Conservation (phyloP, 2,888 invertebrate genomes). For the Scelioninae gen. 1 region DNA sequence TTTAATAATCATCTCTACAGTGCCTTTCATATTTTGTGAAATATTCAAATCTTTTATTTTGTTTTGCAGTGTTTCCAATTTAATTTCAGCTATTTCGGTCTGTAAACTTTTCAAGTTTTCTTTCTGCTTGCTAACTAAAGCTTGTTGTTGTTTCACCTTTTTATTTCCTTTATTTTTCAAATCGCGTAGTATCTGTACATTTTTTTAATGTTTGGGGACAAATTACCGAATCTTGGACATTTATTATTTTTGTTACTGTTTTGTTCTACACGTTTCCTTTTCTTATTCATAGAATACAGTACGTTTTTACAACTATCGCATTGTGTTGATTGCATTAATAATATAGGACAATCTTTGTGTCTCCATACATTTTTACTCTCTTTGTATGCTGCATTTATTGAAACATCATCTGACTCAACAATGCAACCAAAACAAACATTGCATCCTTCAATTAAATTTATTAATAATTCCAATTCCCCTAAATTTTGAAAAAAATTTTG, state of each 20-base stretch:
- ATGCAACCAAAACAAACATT: conserved; percentile 7
- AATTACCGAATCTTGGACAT: conserved; percentile 4
- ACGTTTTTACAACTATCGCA: conserved; percentile 15
- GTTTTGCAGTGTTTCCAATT: conserved; percentile 13
- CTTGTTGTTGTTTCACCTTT: conserved; percentile 7
- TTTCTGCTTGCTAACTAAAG: not conserved
- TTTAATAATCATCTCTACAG: conserved; percentile 5
- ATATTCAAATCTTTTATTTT: not conserved
- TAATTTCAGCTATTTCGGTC: conserved; percentile 16
- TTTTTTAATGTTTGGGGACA: conserved; percentile 10
- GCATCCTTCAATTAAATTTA: conserved; percentile 11
- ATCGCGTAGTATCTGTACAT: conserved; percentile 6
- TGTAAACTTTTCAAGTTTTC: conserved; percentile 3
- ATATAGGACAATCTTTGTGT: conserved; percentile 39
- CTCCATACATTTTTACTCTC: conserved; percentile 37
- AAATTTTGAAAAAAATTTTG: not conserved
- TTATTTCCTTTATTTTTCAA: conserved; percentile 18
- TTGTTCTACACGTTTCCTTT: conserved; percentile 17
- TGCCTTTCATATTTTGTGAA: conserved; percentile 7
- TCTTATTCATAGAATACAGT: not conserved
- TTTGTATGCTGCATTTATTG: conserved; percentile 5
- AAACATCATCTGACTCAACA: conserved; percentile 5
- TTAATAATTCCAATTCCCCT: not conserved
- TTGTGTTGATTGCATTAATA: conserved; percentile 1
- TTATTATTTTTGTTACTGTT: conserved; percentile 1